Evolutionary conservation across 2,113 vertebrate species (phyloP).

Genomic region (Sander lucioperca): DNA sequence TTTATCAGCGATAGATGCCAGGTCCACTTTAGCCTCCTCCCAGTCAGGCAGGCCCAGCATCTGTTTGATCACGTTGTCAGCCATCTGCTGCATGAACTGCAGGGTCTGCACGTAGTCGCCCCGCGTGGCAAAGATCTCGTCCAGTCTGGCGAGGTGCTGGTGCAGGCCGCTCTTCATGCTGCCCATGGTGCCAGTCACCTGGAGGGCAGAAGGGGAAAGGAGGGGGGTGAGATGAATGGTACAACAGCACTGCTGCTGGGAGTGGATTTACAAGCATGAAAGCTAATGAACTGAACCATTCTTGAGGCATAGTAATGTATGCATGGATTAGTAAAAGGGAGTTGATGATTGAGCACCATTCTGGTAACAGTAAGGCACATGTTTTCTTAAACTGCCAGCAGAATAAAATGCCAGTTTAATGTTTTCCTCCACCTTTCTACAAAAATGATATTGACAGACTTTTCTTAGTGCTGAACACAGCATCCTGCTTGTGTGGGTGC

Average conservation of each 20-base stretch:
- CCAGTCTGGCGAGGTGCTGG: constrained; percentile 88
- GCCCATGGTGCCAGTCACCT: constrained; percentile 88
- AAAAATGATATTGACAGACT: not conserved
- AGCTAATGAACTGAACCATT: not conserved
- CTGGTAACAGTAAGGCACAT: too few relatives aligned
- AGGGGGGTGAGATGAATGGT: not conserved
- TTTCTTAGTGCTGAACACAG: not conserved
- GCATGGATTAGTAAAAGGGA: not conserved
- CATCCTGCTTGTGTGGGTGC: not conserved
- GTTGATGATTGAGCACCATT: not conserved
- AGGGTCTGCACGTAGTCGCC: constrained; percentile 91
- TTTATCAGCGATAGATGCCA: constrained; percentile 83
- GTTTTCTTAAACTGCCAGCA: not conserved
- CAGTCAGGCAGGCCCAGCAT: constrained; percentile 90
- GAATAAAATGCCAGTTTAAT: not conserved
- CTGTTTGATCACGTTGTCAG: constrained; percentile 85
- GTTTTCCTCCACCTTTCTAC: not conserved
- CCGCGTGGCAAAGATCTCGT: constrained; percentile 90
- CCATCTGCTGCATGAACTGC: constrained; percentile 91
- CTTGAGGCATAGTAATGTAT: not conserved
- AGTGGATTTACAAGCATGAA: not conserved
- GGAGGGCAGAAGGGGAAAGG: not conserved
- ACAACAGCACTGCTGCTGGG: not conserved
- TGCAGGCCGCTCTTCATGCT: constrained; percentile 88
- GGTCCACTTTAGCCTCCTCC: constrained; percentile 82